These are phyloP conservation scores for Coleophora deauratella DNA, from an alignment of 2,888 invertebrate species.

Conservation along the genomic window DNA sequence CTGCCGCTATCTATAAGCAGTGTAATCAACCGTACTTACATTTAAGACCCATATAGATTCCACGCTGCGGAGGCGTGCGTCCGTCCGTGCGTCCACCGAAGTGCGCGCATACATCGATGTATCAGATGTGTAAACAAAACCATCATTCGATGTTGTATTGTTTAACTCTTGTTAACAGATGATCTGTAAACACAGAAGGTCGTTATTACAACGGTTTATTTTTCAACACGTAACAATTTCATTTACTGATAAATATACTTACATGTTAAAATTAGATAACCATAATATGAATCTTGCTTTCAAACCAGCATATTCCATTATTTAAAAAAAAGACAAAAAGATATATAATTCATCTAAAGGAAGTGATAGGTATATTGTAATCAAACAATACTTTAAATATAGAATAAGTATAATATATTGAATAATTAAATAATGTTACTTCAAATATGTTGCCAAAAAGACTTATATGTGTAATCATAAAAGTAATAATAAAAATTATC, in stretches of 20 bases:
- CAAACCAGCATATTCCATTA: too few species aligned
- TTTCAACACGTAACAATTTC: not conserved
- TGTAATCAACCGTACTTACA: too few species aligned
- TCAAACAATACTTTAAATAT: slow-evolving; percentile 65
- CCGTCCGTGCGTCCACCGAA: not conserved
- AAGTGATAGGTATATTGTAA: too few species aligned
- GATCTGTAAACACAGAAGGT: not conserved
- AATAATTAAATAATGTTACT: slow-evolving; percentile 74
- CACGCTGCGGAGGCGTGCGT: not conserved
- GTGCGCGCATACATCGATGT: not conserved
- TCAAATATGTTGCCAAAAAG: slow-evolving; percentile 71
- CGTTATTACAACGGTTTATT: not conserved
- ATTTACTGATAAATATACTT: too few species aligned
- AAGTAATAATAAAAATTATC: slow-evolving; percentile 66
- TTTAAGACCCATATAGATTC: too few species aligned
- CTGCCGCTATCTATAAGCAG: too few species aligned
- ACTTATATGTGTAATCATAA: slow-evolving; percentile 68
- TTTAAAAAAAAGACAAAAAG: too few species aligned
- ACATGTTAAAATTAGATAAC: too few species aligned
- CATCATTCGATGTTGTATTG: not conserved
- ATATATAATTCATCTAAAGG: too few species aligned
- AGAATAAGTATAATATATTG: slow-evolving; percentile 72
- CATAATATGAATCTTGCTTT: too few species aligned
- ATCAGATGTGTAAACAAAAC: too few species aligned
- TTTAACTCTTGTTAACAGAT: not conserved